These are phyloP conservation scores for Lochmaea capreae DNA, from an alignment of 2,888 invertebrate species.

Conservation along the genomic window DNA sequence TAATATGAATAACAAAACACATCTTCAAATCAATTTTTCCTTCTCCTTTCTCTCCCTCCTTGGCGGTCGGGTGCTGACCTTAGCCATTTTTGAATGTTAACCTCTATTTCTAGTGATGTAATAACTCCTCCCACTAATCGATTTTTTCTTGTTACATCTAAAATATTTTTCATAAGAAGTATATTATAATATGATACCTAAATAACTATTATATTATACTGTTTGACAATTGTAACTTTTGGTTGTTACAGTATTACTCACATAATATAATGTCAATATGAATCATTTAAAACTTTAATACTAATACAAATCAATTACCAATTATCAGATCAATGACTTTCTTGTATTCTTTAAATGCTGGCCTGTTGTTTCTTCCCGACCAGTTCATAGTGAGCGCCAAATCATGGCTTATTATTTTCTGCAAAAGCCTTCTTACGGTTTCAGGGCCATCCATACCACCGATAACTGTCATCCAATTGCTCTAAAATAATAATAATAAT, in stretches of 20 bases:
- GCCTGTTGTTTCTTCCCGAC: slow-evolving; percentile 1
- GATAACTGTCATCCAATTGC: slow-evolving; percentile 1
- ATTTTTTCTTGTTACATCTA: no score
- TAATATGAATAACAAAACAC: background rate
- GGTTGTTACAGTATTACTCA: background rate
- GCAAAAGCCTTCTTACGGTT: background rate
- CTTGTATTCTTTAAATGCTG: slow-evolving; percentile 1
- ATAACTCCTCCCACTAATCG: no score
- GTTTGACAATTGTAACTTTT: background rate
- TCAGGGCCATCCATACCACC: background rate
- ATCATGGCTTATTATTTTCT: background rate
- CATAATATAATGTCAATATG: background rate
- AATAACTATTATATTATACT: background rate
- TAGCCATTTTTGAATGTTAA: background rate
- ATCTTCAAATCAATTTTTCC: slow-evolving; percentile 2
- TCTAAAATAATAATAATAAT: slow-evolving; percentile 1
- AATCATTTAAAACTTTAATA: slow-evolving; percentile 1
- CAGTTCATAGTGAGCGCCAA: background rate
- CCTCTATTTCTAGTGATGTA: slow-evolving; percentile 2
- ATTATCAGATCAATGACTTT: background rate
- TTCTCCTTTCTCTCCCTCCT: background rate
- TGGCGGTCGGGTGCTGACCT: slow-evolving; percentile 4
- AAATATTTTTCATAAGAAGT: background rate
- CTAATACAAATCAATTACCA: background rate
- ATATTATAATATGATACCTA: slow-evolving; percentile 2